A percentile compares a stretch with the other conserved stretches of the same genome.
Conservation (phyloP, 2,113 vertebrate species). For the Beaufortia kweichowensis region DNA sequence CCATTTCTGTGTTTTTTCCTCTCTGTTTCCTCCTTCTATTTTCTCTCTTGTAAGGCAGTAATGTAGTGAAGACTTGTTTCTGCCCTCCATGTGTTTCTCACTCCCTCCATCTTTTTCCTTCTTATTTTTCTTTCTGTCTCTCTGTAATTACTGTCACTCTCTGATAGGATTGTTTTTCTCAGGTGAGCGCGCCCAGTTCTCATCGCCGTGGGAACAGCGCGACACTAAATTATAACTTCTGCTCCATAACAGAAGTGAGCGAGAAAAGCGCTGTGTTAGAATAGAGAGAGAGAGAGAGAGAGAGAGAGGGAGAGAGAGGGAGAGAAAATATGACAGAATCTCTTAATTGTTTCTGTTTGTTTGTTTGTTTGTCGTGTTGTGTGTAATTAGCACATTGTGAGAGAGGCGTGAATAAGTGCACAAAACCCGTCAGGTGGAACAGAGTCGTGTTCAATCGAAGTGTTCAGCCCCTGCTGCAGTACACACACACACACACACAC, state of each 20-base stretch:
- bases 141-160: conserved; percentile 10
- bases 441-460: conserved; percentile 63
- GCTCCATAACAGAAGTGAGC: conserved; percentile 28
- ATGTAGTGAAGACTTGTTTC: conserved; percentile 22
- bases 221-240: conserved; percentile 57
- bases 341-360: conserved; percentile 62
- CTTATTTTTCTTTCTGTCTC: neutral
- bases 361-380: conserved; percentile 60
- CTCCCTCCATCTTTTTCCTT: neutral
- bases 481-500: conserved; percentile 25
- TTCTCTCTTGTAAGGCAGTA: neutral
- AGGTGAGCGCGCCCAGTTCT: conserved; percentile 56
- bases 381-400: conserved; percentile 68
- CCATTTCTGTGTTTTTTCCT: neutral
- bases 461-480: conserved; percentile 52
- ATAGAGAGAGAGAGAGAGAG: neutral
- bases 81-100: neutral
- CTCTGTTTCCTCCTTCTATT: conserved; percentile 21
- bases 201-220: conserved; percentile 62
- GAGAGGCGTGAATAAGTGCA: conserved; percentile 63
- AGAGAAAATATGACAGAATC: conserved; percentile 35
- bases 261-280: conserved; percentile 15
- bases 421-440: conserved; percentile 60
- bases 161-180: conserved; percentile 63
- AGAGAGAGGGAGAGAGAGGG: neutral